Evolutionary conservation across 2,113 vertebrate species (phyloP), one percentile per base, ranked within the genome.

Genomic region (Gadus chalcogrammus): DNA sequence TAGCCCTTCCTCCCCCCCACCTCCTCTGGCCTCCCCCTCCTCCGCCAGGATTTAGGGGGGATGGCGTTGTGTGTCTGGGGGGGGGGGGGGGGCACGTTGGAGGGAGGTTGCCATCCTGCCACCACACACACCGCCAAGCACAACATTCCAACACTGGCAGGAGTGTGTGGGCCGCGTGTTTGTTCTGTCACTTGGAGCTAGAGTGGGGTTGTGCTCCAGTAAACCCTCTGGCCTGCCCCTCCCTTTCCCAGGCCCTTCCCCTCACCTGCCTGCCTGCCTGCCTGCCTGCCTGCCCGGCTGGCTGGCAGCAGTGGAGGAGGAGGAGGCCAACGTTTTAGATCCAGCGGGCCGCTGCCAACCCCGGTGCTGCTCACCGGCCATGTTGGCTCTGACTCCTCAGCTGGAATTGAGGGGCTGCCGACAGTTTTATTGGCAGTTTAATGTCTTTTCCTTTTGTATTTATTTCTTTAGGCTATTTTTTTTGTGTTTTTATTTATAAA

Each of bases 141-240:
- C 79, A 91, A 90, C 87, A 89, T 87, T 88, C 80, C 72, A 81
- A 87, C 84, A 88, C 79, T 81, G 63, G 78, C 80, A 71, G 77
- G 78, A 85, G 86, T 89, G 85, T 87, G 70, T 58, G 69, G 73
- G 61, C 66, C 61, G 83, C 55, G 77, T 83, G 81, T 87, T 90
- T 86, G 76, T 85, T 69, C 74, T 74, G 65, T 73, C 31, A 61
- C 79, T 79, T 65, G 70, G 73, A 82, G 71, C 64, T 78, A 75
- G 78, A 84, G 84, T 9, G 76, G 72, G 76, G 28, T 73, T 71
- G 42, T 73, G 77, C 80, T 68, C 67, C 65, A 65, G 68, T 82
- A 82, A 87, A 74, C 62, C 35, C 80, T 75, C 68, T 61, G 80
- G 74, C 70, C 71, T 55, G 48, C 56, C 65, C 70, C 65, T 38